phyloP scores from a whole-genome alignment of 1,140 invertebrate genomes.

The Venturia canescens region DNA sequence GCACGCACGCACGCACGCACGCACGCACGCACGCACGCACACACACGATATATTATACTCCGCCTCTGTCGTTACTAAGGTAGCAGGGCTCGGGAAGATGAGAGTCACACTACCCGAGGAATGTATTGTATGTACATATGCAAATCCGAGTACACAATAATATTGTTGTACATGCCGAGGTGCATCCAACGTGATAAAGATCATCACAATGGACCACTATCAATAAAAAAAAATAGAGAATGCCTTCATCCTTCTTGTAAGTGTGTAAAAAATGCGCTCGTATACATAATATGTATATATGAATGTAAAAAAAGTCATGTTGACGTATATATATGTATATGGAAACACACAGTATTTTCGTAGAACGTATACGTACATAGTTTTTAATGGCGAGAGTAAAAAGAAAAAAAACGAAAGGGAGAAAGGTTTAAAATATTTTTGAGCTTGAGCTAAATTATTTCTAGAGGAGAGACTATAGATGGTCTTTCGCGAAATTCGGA shows the following conservation, averaged over 20 bases:
- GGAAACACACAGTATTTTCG: too few species aligned
- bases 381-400: background rate
- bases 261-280: background rate
- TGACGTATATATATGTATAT: background rate
- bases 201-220: constrained; percentile 41
- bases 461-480: background rate
- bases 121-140: constrained; percentile 49
- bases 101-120: constrained; percentile 18
- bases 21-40: background rate
- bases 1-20: too few species aligned
- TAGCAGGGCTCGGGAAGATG: background rate
- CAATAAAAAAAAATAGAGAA: too few species aligned
- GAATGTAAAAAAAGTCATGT: background rate
- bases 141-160: constrained; percentile 51
- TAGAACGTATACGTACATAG: background rate
- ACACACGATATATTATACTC: constrained; percentile 34
- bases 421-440: constrained; percentile 15
- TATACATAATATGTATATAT: background rate
- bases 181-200: constrained; percentile 45
- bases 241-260: too few species aligned
- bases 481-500: background rate
- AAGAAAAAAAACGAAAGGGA: constrained; percentile 11
- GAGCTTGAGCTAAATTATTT: constrained; percentile 41
- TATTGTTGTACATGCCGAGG: constrained; percentile 48
- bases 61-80: constrained; percentile 26